These are phyloP conservation scores for Loriculus beryllinus DNA, from an alignment of 2,797 vertebrate species.

Conservation along the genomic window DNA sequence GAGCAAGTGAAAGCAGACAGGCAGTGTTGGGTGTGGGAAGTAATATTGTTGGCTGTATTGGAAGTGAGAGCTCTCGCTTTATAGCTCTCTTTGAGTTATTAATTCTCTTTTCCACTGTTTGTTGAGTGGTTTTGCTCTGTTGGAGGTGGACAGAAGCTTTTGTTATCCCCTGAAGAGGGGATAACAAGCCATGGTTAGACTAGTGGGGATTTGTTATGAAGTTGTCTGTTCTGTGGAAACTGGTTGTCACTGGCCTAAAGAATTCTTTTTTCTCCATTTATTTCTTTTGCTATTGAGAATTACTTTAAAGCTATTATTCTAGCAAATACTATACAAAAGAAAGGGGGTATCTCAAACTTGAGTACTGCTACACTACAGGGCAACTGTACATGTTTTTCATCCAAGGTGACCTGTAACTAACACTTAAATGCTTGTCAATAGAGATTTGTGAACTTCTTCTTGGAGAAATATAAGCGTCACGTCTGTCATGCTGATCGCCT, in stretches of 20 bases:
- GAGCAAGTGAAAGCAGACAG: background rate
- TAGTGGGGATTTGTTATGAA: background rate
- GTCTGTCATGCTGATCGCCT: slow-evolving; percentile 83
- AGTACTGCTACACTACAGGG: background rate
- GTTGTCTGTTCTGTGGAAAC: background rate
- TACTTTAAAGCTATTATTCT: background rate
- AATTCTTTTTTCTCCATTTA: background rate
- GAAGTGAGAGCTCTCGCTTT: background rate
- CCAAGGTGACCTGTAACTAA: background rate
- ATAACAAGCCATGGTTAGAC: background rate
- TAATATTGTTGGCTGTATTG: background rate
- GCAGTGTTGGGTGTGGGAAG: background rate
- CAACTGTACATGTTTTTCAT: background rate
- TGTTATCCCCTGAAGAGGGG: background rate
- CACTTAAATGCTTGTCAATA: slow-evolving; percentile 38
- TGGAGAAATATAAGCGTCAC: slow-evolving; percentile 80
- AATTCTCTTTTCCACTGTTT: background rate
- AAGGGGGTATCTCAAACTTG: background rate
- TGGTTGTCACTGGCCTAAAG: background rate
- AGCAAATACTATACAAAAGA: background rate
- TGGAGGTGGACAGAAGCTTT: background rate
- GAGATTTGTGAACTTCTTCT: slow-evolving; percentile 89
- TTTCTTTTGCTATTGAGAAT: background rate
- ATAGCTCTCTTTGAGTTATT: background rate
- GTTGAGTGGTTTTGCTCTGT: background rate